Evolutionary conservation across 1,140 invertebrate species (phyloP).

Genomic region (Metopolophium dirhodum): DNA sequence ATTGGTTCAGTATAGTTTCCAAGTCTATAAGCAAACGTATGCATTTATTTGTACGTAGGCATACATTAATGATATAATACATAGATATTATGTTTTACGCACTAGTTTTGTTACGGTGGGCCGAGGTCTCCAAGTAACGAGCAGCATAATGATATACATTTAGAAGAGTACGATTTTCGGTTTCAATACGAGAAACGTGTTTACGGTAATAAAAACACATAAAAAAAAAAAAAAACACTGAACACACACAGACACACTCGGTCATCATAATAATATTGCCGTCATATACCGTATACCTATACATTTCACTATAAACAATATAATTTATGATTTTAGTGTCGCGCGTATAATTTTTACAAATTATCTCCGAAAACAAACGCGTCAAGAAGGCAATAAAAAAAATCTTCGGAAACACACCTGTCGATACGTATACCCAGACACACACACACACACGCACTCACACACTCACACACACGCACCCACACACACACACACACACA

Average conservation of each 20-base stretch:
- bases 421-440: background rate
- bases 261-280: background rate
- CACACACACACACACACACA: background rate
- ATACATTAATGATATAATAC: too few relatives aligned
- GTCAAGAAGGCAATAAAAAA: slow-evolving; percentile 31
- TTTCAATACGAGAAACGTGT: background rate
- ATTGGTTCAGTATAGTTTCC: too few relatives aligned
- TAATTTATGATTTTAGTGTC: slow-evolving; percentile 20
- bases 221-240: background rate
- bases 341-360: slow-evolving; percentile 42
- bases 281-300: background rate
- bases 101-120: background rate
- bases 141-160: background rate
- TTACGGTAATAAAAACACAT: background rate
- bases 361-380: slow-evolving; percentile 19
- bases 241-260: background rate
- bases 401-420: slow-evolving; percentile 39
- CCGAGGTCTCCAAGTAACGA: background rate
- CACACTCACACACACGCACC: background rate
- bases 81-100: background rate
- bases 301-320: slow-evolving; percentile 1
- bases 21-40: too few relatives aligned
- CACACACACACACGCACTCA: background rate
- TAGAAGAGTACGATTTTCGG: background rate
- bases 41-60: too few relatives aligned